A percentile compares a stretch with the other conserved stretches of the same genome.
Evolutionary conservation across 2,113 vertebrate species (phyloP).

Genomic region (Corvus hawaiiensis): DNA sequence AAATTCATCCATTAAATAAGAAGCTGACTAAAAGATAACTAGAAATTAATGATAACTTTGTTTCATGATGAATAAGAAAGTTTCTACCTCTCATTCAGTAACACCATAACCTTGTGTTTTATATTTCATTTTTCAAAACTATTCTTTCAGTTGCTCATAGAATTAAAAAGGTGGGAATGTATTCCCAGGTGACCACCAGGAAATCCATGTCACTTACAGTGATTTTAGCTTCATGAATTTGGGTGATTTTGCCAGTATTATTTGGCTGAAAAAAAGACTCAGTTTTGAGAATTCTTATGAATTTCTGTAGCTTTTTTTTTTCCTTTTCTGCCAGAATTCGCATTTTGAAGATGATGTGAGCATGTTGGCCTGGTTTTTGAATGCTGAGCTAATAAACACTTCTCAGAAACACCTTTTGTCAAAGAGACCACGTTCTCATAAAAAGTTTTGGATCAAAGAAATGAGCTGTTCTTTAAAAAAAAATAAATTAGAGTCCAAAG

Average conservation of each 20-base stretch:
- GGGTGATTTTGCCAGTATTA: rapidly evolving
- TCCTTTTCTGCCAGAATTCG: background rate
- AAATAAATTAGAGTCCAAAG: background rate
- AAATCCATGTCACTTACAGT: background rate
- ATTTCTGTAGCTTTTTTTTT: background rate
- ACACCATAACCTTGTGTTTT: background rate
- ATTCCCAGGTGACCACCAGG: background rate
- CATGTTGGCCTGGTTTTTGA: background rate
- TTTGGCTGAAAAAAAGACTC: background rate
- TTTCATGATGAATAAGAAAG: background rate
- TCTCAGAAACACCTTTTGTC: background rate
- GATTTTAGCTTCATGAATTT: background rate
- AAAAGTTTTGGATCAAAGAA: background rate
- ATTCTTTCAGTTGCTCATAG: background rate
- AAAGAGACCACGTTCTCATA: background rate
- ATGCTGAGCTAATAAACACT: background rate
- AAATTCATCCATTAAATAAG: background rate
- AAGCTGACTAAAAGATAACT: background rate
- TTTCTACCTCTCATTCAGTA: background rate
- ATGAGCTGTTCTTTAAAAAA: background rate
- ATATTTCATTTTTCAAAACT: background rate
- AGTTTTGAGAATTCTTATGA: background rate
- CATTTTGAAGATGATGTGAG: background rate
- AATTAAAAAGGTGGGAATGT: background rate
- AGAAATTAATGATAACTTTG: background rate